A percentile compares a stretch with the other conserved stretches of the same genome.
Evolutionary conservation across 2,113 vertebrate species (phyloP).

Genomic region (Morone chrysops): DNA sequence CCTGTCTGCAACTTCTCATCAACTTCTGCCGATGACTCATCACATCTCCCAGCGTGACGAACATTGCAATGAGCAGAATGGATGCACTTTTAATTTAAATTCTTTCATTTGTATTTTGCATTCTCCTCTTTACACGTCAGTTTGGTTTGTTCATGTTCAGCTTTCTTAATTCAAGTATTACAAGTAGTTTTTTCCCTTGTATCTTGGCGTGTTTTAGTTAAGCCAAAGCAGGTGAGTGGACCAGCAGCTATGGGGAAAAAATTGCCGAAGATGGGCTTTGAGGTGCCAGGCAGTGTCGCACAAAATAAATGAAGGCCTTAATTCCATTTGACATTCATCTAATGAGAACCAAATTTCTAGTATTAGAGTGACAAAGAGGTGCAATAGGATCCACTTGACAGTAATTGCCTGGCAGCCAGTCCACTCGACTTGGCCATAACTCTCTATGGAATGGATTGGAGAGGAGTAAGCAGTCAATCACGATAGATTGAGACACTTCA

Average conservation of each 20-base stretch:
- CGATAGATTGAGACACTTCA: slow-evolving; percentile 57
- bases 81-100: slow-evolving; percentile 17
- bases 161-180: neutral
- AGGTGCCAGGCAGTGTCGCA: neutral
- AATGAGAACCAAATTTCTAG: slow-evolving; percentile 80
- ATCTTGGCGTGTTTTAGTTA: slow-evolving; percentile 1
- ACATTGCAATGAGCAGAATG: slow-evolving; percentile 9
- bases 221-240: slow-evolving; percentile 42
- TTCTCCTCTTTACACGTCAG: neutral
- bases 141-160: neutral
- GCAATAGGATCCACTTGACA: slow-evolving; percentile 71
- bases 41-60: neutral
- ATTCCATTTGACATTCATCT: slow-evolving; percentile 79
- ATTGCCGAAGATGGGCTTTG: slow-evolving; percentile 31
- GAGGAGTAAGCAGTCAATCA: slow-evolving; percentile 69
- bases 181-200: neutral
- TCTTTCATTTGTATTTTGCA: slow-evolving; percentile 8
- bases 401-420: slow-evolving; percentile 77
- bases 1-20: slow-evolving; percentile 20
- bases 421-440: slow-evolving; percentile 54
- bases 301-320: slow-evolving; percentile 74
- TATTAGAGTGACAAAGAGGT: slow-evolving; percentile 76
- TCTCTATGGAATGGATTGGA: slow-evolving; percentile 61
- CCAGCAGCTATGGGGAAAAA: slow-evolving; percentile 1
- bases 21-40: slow-evolving; percentile 41